phyloP scores from a whole-genome alignment of 2,888 invertebrate genomes.

The Buathra laborator region DNA sequence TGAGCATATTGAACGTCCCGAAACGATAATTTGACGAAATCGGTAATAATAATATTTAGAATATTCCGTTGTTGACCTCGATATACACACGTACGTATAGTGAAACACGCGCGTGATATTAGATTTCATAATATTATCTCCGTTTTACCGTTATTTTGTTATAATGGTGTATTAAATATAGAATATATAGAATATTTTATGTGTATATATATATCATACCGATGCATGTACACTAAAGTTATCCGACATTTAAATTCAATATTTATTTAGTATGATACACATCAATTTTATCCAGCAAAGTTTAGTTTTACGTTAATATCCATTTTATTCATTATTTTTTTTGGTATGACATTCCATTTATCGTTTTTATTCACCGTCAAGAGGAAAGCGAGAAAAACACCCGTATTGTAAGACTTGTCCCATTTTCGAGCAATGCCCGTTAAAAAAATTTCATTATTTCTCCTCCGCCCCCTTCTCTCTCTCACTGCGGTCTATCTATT shows the following conservation, averaged over 20 bases:
- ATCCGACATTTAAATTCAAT: slow-evolving; percentile 77
- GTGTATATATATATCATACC: slow-evolving; percentile 60
- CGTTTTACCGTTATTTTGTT: slow-evolving; percentile 54
- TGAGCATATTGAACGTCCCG: slow-evolving; percentile 80
- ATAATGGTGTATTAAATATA: slow-evolving; percentile 62
- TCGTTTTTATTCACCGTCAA: slow-evolving; percentile 28
- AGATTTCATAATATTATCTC: slow-evolving; percentile 65
- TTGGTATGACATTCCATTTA: slow-evolving; percentile 21
- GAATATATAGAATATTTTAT: slow-evolving; percentile 51
- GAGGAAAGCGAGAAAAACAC: slow-evolving; percentile 43
- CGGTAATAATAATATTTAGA: slow-evolving; percentile 75
- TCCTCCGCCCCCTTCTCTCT: not conserved
- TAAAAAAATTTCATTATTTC: not conserved
- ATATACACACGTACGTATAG: slow-evolving; percentile 72
- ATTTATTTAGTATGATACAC: slow-evolving; percentile 80
- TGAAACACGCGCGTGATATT: slow-evolving; percentile 41
- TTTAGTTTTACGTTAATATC: slow-evolving; percentile 68
- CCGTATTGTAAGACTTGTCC: slow-evolving; percentile 52
- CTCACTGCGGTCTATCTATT: slow-evolving; percentile 72
- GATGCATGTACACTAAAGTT: slow-evolving; percentile 71
- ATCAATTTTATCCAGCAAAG: slow-evolving; percentile 79
- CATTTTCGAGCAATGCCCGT: not conserved
- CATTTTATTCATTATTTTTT: slow-evolving; percentile 35
- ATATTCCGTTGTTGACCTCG: slow-evolving; percentile 79
- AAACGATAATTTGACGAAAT: slow-evolving; percentile 70